Percentiles rank a stretch among this genome's conserved stretches.
Conservation (phyloP, 2,797 vertebrate species). For the Rhynchotus rufescens region DNA sequence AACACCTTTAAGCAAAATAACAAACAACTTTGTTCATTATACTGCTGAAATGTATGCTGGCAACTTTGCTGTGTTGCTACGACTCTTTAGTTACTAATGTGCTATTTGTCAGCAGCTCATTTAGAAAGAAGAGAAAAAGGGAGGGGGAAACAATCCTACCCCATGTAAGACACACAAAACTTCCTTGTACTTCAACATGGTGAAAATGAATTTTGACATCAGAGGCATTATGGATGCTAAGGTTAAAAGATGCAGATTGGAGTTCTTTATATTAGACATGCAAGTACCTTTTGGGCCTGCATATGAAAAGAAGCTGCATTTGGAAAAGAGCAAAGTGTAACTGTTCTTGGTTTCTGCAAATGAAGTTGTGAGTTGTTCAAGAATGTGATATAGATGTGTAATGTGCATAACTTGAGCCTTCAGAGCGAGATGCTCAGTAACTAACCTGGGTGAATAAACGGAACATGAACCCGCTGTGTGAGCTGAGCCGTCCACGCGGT, state of each 20-base stretch:
- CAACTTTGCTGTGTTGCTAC: background rate
- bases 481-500: background rate
- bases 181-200: background rate
- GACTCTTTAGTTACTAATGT: background rate
- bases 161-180: background rate
- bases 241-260: background rate
- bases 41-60: background rate
- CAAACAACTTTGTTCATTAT: background rate
- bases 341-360: background rate
- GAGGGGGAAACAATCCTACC: background rate
- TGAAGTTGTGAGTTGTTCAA: background rate
- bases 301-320: background rate
- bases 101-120: background rate
- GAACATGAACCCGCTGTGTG: fast-evolving
- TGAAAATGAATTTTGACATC: background rate
- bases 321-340: background rate
- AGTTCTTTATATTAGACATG: background rate
- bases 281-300: background rate
- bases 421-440: background rate
- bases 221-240: background rate
- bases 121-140: background rate
- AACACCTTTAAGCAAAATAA: background rate
- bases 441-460: background rate
- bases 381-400: background rate
- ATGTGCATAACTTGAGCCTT: background rate